Evolutionary conservation across 2,888 invertebrate species (phyloP), one percentile per base, ranked within the genome.

Genomic region (Mesoligia furuncula): DNA sequence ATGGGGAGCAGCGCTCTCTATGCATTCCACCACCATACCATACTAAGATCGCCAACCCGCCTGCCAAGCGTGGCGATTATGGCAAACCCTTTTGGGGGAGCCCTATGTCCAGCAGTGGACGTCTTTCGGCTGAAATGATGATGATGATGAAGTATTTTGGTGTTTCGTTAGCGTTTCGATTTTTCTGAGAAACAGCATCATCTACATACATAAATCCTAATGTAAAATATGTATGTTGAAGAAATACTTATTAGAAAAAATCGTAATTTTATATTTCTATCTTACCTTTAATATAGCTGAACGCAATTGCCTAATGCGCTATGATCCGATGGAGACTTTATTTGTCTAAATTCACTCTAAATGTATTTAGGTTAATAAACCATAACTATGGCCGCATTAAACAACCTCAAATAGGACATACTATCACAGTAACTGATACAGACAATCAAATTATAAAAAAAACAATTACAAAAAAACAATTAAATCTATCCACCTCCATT

Each of bases 401-500:
- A 67, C 24, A n/a, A 66, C 17, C 59, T 61, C 31, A 3, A 73
- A 81, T 24, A 24, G 24, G 6, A 71, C 72, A 70, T 62, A 9
- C 73, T 24, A 75, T 48, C 48, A 59, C 9, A 64, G 59, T 48
- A 0, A 73, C 20, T 31, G 48, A 15, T 11, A 15, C 42, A 20
- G 6, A 8, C 24, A 69, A 42, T 76, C 31, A 36, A 61, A 71
- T 68, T 51, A 51, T 0, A 51, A 64, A 74, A 54, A 51, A 13
- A 24, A 66, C 31, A 45, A 70, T 54, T 36, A 67, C 54, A 67
- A 61, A 66, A 69, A 83, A 11, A 9, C n/a, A 72, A 85, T 71
- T 24, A 61, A 64, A 68, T 17, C 36, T 36, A 31, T 51, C 36
- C 57, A 67, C 31, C 13, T 45, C 65, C 45, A 70, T 51, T 48